phyloP scores from a whole-genome alignment of 2,113 vertebrate genomes.

The Tragelaphus scriptus region DNA sequence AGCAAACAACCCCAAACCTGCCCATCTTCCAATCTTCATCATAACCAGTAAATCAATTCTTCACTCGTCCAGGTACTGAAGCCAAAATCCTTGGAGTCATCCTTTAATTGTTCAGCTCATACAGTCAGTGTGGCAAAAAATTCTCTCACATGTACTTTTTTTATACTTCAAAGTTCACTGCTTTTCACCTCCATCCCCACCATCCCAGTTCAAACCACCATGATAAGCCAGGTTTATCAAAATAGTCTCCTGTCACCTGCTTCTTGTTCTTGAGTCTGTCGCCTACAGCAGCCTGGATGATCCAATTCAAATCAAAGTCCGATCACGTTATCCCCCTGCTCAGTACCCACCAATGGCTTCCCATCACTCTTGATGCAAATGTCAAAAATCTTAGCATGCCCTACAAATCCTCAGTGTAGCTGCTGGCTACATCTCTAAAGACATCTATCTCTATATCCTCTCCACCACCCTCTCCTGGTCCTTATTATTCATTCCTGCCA shows the following conservation, averaged over 20 bases:
- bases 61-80: background rate
- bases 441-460: background rate
- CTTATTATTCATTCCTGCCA: background rate
- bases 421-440: background rate
- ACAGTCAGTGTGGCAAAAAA: background rate
- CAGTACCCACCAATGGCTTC: background rate
- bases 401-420: background rate
- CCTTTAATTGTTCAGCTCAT: background rate
- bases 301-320: background rate
- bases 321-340: rapidly evolving
- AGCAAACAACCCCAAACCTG: background rate
- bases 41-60: background rate
- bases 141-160: background rate
- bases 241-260: background rate
- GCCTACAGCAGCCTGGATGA: background rate
- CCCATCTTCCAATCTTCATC: background rate
- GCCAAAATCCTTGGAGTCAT: background rate
- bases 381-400: background rate
- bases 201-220: background rate
- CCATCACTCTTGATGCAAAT: background rate
- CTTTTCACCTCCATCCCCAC: background rate
- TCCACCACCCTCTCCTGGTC: background rate
- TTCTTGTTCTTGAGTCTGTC: background rate
- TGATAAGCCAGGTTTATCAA: background rate
- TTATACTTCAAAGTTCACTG: background rate